These are phyloP conservation scores for Dissostichus mawsoni DNA, from an alignment of 2,113 vertebrate species.

Conservation along the genomic window DNA sequence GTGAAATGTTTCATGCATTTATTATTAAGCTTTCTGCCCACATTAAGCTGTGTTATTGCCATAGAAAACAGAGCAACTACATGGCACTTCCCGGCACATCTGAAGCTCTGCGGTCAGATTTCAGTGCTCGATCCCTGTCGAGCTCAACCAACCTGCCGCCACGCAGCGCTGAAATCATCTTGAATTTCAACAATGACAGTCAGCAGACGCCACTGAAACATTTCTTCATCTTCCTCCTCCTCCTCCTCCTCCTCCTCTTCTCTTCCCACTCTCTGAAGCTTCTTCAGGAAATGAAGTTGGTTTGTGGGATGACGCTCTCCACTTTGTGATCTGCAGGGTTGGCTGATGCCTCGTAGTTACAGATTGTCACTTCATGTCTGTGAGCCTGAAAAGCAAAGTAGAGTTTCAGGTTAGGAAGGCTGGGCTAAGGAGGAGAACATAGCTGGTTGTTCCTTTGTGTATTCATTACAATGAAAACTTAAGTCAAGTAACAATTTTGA, in stretches of 20 bases:
- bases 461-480: neutral
- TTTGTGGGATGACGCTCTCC: constrained; percentile 90
- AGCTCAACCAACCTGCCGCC: constrained; percentile 25
- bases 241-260: neutral
- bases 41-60: constrained; percentile 59
- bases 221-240: neutral
- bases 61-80: constrained; percentile 52
- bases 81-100: constrained; percentile 31
- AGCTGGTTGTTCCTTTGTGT: neutral
- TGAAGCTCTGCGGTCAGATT: constrained; percentile 33
- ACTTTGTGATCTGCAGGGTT: constrained; percentile 95
- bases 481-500: neutral
- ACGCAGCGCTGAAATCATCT: constrained; percentile 30
- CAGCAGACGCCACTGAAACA: constrained; percentile 29
- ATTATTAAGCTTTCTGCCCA: constrained; percentile 38
- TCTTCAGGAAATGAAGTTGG: constrained; percentile 93
- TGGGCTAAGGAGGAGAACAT: neutral
- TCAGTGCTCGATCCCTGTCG: constrained; percentile 15
- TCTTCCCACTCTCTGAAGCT: neutral
- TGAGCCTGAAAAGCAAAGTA: constrained; percentile 82
- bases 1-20: constrained; percentile 60
- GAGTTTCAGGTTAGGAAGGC: neutral
- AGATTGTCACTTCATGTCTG: constrained; percentile 96
- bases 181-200: constrained; percentile 14
- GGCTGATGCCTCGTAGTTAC: constrained; percentile 94